Conservation (phyloP, 2,888 invertebrate genomes). For the Lycia hirtaria region DNA sequence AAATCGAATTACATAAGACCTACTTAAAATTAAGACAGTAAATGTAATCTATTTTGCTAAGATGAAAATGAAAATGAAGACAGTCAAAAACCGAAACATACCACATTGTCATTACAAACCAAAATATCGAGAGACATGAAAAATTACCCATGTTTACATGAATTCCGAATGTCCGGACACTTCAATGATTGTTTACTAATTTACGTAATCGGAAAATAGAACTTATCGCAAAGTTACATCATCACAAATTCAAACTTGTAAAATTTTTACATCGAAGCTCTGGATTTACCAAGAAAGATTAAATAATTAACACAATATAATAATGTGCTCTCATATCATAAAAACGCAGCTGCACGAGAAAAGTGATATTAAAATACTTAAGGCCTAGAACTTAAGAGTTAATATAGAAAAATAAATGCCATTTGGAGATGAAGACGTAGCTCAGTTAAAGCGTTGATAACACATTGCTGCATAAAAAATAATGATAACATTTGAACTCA, state of each 20-base stretch:
- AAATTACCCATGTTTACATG: not conserved
- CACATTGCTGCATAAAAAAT: constrained; percentile 58
- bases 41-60: constrained; percentile 44
- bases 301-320: constrained; percentile 26
- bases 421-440: constrained; percentile 50
- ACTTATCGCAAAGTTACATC: constrained; percentile 8
- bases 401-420: constrained; percentile 69
- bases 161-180: constrained; percentile 1
- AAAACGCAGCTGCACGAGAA: constrained; percentile 32
- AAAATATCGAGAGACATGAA: not conserved
- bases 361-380: constrained; percentile 44
- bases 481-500: constrained; percentile 60
- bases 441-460: constrained; percentile 50
- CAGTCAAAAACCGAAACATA: constrained; percentile 18
- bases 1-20: constrained; percentile 65
- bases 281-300: constrained; percentile 29
- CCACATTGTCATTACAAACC: constrained; percentile 3
- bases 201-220: constrained; percentile 13
- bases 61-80: constrained; percentile 43
- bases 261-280: constrained; percentile 17
- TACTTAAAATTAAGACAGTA: constrained; percentile 70
- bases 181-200: constrained; percentile 1
- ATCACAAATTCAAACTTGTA: constrained; percentile 12
- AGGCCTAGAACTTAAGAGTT: constrained; percentile 53
- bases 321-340: constrained; percentile 29